phyloP scores from a whole-genome alignment of 2,113 vertebrate species.

The Eubucco bourcierii region DNA sequence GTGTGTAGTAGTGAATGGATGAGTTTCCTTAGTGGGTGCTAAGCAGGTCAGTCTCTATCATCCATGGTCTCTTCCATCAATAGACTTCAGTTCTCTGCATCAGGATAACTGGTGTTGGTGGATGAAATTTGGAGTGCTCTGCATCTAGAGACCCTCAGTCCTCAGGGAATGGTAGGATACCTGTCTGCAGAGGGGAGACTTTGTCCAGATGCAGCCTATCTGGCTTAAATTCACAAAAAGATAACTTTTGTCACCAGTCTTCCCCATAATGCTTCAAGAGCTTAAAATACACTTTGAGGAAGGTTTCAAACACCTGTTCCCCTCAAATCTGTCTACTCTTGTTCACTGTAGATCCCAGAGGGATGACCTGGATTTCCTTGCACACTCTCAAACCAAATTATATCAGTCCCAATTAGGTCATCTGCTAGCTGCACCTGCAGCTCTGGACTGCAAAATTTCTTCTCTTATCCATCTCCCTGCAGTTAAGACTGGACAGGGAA shows the following conservation, averaged over 20 bases:
- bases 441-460: slow-evolving; percentile 46
- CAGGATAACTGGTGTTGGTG: background rate
- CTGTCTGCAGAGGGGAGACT: background rate
- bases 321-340: slow-evolving; percentile 35
- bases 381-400: slow-evolving; percentile 71
- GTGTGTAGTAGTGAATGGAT: background rate
- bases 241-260: slow-evolving; percentile 39
- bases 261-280: slow-evolving; percentile 62
- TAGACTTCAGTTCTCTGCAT: background rate
- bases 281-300: slow-evolving; percentile 66
- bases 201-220: background rate
- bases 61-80: background rate
- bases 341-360: slow-evolving; percentile 71
- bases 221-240: slow-evolving; percentile 52
- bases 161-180: background rate
- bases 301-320: background rate
- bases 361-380: slow-evolving; percentile 75
- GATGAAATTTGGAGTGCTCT: slow-evolving; percentile 13
- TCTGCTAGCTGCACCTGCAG: slow-evolving; percentile 59
- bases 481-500: slow-evolving; percentile 48
- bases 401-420: slow-evolving; percentile 73
- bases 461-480: background rate
- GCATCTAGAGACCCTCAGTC: background rate
- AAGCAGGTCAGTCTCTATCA: background rate
- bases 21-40: background rate